Conservation (phyloP, 2,888 invertebrate species). For the Camptogramma bilineatum region DNA sequence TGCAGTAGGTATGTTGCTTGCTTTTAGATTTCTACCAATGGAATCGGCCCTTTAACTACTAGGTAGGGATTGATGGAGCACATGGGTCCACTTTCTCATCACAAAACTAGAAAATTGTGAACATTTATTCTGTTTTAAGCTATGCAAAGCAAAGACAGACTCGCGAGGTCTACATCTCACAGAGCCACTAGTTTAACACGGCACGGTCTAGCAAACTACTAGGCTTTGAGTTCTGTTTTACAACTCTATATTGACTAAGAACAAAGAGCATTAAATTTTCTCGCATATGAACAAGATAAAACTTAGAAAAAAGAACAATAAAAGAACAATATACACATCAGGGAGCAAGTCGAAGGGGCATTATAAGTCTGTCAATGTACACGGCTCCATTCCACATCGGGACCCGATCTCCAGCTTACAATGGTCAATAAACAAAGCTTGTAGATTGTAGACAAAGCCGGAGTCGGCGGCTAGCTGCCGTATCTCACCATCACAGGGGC, state of each 20-base stretch:
- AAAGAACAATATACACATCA: slow-evolving; percentile 40
- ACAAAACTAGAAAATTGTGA: too few relatives aligned
- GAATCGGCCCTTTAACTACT: too few relatives aligned
- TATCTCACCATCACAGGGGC: slow-evolving; percentile 72
- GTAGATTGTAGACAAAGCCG: slow-evolving; percentile 75
- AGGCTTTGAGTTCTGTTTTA: slow-evolving; percentile 5
- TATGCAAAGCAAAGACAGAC: too few relatives aligned
- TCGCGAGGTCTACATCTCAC: too few relatives aligned
- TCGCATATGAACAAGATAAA: slow-evolving; percentile 19
- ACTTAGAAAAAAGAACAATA: slow-evolving; percentile 19
- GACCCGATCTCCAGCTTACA: slow-evolving; percentile 70
- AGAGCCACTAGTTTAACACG: too few relatives aligned
- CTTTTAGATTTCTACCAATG: too few relatives aligned
- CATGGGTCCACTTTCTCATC: too few relatives aligned
- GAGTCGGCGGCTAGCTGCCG: slow-evolving; percentile 63
- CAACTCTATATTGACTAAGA: slow-evolving; percentile 2
- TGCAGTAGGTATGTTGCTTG: too few relatives aligned
- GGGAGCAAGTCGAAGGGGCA: slow-evolving; percentile 31
- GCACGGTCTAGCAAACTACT: background rate
- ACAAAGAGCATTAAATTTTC: slow-evolving; percentile 7
- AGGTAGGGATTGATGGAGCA: too few relatives aligned
- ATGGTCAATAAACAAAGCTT: slow-evolving; percentile 79
- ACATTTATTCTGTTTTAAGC: too few relatives aligned
- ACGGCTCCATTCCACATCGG: slow-evolving; percentile 70
- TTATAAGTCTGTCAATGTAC: slow-evolving; percentile 60